phyloP scores from a whole-genome alignment of 2,888 invertebrate species.

The Pammene aurita region DNA sequence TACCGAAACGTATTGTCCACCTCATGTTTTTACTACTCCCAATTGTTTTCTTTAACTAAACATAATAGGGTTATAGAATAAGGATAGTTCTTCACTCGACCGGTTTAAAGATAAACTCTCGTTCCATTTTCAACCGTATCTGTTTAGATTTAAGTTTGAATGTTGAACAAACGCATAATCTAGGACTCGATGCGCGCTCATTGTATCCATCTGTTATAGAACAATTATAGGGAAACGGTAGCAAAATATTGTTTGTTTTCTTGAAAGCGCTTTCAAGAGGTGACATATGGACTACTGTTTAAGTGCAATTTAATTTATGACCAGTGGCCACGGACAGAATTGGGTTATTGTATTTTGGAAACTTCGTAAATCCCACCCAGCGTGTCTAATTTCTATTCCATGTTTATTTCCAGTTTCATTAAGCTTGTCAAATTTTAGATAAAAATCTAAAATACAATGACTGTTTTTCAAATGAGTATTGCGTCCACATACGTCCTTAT shows the following conservation, averaged over 20 bases:
- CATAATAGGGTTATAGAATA: slow-evolving; percentile 73
- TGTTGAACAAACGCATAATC: background rate
- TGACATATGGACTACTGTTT: slow-evolving; percentile 73
- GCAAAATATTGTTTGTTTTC: slow-evolving; percentile 82
- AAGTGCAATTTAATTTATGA: slow-evolving; percentile 72
- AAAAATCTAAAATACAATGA: slow-evolving; percentile 10
- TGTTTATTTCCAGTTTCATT: slow-evolving; percentile 21
- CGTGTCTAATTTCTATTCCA: slow-evolving; percentile 56
- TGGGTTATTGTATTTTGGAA: slow-evolving; percentile 74
- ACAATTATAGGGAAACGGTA: slow-evolving; percentile 68
- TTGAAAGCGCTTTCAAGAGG: slow-evolving; percentile 72
- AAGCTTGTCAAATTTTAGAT: background rate
- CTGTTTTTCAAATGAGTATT: background rate
- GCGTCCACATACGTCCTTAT: slow-evolving; percentile 12
- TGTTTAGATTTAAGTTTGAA: background rate
- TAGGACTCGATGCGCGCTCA: slow-evolving; percentile 40
- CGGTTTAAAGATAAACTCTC: background rate
- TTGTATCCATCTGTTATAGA: slow-evolving; percentile 74
- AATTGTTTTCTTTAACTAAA: slow-evolving; percentile 71
- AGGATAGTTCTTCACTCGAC: slow-evolving; percentile 5
- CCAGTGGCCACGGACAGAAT: slow-evolving; percentile 67
- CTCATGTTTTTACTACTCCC: slow-evolving; percentile 63
- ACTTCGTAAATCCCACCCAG: slow-evolving; percentile 60
- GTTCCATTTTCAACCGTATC: background rate
- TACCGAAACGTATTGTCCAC: slow-evolving; percentile 62